A percentile compares a stretch with the other conserved stretches of the same genome.
These are phyloP conservation scores for Procambarus virginalis DNA, from an alignment of 1,140 invertebrate genomes.

Conservation along the genomic window DNA sequence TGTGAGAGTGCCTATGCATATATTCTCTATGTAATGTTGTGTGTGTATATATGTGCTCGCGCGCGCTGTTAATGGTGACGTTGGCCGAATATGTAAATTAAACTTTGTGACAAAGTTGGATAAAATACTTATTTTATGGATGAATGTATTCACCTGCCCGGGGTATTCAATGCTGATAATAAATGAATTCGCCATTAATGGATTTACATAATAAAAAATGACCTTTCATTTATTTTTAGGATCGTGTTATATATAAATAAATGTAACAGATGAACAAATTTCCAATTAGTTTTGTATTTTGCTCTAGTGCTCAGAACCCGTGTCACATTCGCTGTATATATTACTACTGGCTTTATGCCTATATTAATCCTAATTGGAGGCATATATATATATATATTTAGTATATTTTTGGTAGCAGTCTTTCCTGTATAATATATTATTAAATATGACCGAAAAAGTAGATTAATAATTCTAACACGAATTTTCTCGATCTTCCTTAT, in stretches of 20 bases:
- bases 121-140: not conserved
- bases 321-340: not conserved
- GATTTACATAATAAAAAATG: not conserved
- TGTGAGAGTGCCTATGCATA: too few relatives aligned
- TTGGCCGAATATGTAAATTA: not conserved
- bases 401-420: too few relatives aligned
- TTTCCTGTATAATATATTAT: too few relatives aligned
- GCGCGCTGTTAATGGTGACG: not conserved
- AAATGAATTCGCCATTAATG: not conserved
- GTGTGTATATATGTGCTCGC: too few relatives aligned
- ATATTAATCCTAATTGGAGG: not conserved
- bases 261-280: too few relatives aligned
- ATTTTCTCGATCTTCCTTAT: too few relatives aligned
- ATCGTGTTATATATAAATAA: not conserved
- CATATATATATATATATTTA: constrained; percentile 13
- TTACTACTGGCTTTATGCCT: not conserved
- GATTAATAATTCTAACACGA: too few relatives aligned
- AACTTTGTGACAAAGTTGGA: not conserved
- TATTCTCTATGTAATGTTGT: too few relatives aligned
- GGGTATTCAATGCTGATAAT: not conserved
- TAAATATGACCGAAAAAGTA: too few relatives aligned
- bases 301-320: too few relatives aligned
- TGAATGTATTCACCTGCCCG: not conserved
- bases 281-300: too few relatives aligned
- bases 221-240: not conserved